These are phyloP conservation scores for Alethe diademata DNA, from an alignment of 2,113 vertebrate genomes.

Conservation along the genomic window DNA sequence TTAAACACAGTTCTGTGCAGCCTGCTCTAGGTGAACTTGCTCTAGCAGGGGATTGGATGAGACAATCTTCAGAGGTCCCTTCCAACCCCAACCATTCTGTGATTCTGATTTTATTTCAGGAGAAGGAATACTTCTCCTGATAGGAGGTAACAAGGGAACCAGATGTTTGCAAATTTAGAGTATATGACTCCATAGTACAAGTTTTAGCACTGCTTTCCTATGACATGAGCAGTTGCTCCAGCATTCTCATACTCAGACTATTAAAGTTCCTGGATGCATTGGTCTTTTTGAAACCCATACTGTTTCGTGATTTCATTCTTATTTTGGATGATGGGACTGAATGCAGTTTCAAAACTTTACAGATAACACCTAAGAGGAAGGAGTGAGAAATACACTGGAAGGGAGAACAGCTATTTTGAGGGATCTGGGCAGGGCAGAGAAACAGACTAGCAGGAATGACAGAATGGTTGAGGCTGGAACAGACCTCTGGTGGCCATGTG, in stretches of 20 bases:
- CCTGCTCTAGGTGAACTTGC: not conserved
- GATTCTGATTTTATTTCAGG: not conserved
- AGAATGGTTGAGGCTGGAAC: not conserved
- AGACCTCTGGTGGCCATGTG: not conserved
- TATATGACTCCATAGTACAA: not conserved
- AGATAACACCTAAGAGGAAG: not conserved
- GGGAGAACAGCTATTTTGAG: not conserved
- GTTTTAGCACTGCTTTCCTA: not conserved
- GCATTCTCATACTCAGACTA: not conserved
- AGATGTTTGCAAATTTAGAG: not conserved
- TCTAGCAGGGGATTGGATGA: not conserved
- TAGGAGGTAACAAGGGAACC: not conserved
- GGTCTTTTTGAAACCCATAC: not conserved
- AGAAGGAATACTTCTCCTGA: not conserved
- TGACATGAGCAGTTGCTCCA: not conserved
- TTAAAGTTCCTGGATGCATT: not conserved
- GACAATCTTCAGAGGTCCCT: not conserved
- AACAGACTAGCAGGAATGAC: not conserved
- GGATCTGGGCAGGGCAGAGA: not conserved
- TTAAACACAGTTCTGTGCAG: not conserved
- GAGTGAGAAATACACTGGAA: not conserved
- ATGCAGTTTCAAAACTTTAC: not conserved
- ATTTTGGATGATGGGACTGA: not conserved
- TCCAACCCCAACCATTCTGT: not conserved
- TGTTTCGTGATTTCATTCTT: not conserved